Evolutionary conservation across 2,113 vertebrate genomes (phyloP).

Genomic region (Cynopterus brachyotis): DNA sequence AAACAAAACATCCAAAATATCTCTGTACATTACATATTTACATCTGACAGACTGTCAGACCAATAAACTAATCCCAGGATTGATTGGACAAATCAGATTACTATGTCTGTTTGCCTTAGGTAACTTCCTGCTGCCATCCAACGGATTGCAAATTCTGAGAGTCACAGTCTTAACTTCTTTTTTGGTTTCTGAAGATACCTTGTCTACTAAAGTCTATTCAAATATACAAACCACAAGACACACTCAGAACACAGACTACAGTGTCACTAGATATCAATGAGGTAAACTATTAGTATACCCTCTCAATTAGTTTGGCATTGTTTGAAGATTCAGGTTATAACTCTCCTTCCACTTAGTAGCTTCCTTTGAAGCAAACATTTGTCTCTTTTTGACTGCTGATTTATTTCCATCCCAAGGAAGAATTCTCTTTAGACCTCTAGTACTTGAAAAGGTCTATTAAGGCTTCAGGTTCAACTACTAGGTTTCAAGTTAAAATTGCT

Average conservation of each 20-base stretch:
- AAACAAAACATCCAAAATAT: constrained; percentile 24
- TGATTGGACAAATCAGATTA: neutral
- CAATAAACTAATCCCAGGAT: neutral
- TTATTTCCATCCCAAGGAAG: neutral
- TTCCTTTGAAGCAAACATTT: neutral
- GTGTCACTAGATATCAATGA: neutral
- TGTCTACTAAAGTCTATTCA: neutral
- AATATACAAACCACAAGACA: neutral
- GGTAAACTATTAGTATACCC: neutral
- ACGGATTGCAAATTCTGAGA: neutral
- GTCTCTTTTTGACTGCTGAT: neutral
- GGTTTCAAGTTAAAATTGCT: constrained; percentile 11
- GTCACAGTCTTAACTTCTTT: neutral
- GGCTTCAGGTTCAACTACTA: neutral
- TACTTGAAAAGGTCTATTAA: neutral
- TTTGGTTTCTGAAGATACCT: neutral
- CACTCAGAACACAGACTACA: neutral
- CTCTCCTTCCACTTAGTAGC: neutral
- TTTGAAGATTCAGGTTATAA: neutral
- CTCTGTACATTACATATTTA: neutral
- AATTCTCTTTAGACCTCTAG: neutral
- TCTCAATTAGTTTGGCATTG: neutral
- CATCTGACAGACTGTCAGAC: neutral
- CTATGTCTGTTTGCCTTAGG: neutral
- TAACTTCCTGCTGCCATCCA: neutral